These are phyloP conservation scores for Acrobasis consociella DNA, from an alignment of 2,888 invertebrate genomes.

Conservation along the genomic window DNA sequence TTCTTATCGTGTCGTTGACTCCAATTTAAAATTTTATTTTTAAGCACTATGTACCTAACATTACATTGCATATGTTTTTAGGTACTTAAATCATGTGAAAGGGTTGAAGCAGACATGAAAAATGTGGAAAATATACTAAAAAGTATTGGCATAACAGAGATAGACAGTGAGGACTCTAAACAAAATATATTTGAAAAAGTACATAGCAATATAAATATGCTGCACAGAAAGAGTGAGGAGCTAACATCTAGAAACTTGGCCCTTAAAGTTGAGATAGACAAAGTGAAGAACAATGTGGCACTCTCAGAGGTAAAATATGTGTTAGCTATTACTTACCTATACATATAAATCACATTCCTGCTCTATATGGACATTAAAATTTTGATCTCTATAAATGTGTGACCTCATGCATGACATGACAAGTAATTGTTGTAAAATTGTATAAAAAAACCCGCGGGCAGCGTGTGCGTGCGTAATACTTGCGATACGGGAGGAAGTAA, in stretches of 20 bases:
- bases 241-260: slow-evolving; percentile 66
- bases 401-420: no score
- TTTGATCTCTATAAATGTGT: no score
- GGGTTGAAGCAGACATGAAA: slow-evolving; percentile 75
- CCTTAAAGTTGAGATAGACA: slow-evolving; percentile 67
- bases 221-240: slow-evolving; percentile 69
- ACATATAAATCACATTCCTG: not conserved
- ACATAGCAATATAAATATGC: slow-evolving; percentile 54
- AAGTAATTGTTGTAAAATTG: no score
- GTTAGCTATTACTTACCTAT: slow-evolving; percentile 10
- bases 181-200: slow-evolving; percentile 61
- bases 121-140: slow-evolving; percentile 63
- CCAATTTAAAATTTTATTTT: no score
- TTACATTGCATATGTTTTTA: slow-evolving; percentile 39
- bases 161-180: slow-evolving; percentile 47
- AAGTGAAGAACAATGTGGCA: slow-evolving; percentile 50
- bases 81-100: slow-evolving; percentile 66
- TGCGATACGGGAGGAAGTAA: no score
- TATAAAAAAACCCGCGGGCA: no score
- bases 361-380: no score
- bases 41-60: no score
- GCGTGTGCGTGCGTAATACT: no score
- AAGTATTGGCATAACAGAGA: slow-evolving; percentile 60
- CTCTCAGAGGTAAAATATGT: slow-evolving; percentile 52
- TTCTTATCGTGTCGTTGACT: no score